Conservation (phyloP, 2,888 invertebrate genomes). For the Ypsolopha scabrella region DNA sequence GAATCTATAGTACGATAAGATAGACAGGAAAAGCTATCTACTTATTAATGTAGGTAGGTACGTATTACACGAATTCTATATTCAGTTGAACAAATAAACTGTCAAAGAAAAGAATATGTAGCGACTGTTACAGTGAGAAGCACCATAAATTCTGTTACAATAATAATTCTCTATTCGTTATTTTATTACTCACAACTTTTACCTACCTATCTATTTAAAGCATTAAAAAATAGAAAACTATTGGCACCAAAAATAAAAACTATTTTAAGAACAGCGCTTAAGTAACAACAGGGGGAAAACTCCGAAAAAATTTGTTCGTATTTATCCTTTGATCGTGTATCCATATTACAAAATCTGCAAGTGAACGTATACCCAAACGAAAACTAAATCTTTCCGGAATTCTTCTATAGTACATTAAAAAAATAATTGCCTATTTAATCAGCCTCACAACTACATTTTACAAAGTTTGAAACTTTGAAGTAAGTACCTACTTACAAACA, state of each 20-base stretch:
- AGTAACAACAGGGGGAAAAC: neutral
- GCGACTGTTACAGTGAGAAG: constrained; percentile 24
- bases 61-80: constrained; percentile 5
- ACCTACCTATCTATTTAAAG: constrained; percentile 54
- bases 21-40: neutral
- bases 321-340: too few relatives aligned
- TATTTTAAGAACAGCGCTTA: constrained; percentile 9
- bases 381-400: too few relatives aligned
- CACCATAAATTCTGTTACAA: constrained; percentile 52
- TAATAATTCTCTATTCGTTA: constrained; percentile 25
- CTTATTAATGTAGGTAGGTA: constrained; percentile 6
- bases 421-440: constrained; percentile 3
- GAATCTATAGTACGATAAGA: neutral
- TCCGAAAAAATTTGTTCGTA: too few relatives aligned
- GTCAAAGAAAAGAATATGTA: constrained; percentile 8
- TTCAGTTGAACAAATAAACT: neutral
- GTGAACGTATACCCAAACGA: too few relatives aligned
- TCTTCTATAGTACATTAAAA: neutral
- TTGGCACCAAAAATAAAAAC: constrained; percentile 55
- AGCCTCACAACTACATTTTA: constrained; percentile 1
- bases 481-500: neutral
- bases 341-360: too few relatives aligned
- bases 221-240: constrained; percentile 41
- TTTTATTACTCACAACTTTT: constrained; percentile 51
- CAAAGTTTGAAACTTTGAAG: neutral